Conservation (phyloP, 2,797 vertebrate genomes). For the Pseudochirops cupreus region DNA sequence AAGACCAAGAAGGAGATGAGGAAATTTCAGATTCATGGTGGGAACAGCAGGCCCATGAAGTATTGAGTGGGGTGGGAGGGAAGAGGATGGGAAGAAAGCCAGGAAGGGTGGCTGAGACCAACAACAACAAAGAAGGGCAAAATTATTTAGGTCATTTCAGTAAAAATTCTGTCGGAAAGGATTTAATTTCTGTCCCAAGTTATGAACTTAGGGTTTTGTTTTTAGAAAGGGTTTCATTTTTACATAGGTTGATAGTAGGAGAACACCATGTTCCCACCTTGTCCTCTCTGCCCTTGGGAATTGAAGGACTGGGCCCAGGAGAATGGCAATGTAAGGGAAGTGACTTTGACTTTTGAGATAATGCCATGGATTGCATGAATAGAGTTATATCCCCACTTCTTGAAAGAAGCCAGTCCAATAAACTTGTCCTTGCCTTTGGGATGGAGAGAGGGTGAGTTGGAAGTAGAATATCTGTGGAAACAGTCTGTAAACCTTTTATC, state of each 20-base stretch:
- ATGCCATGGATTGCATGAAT: background rate
- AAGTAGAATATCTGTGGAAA: background rate
- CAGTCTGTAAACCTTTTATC: background rate
- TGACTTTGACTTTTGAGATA: background rate
- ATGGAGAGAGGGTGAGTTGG: background rate
- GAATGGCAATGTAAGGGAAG: background rate
- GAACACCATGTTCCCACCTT: background rate
- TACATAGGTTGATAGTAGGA: background rate
- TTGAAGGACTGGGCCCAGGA: background rate
- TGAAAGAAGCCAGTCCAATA: background rate
- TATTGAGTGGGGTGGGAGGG: background rate
- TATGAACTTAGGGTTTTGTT: background rate
- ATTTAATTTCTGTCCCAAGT: background rate
- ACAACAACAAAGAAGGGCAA: background rate
- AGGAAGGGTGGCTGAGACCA: background rate
- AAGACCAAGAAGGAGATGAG: background rate
- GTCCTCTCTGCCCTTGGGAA: background rate
- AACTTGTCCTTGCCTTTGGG: background rate
- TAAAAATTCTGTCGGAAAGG: background rate
- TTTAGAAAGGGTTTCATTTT: background rate
- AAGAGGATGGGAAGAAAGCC: background rate
- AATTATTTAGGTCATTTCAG: background rate
- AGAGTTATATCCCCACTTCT: background rate
- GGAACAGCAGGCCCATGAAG: background rate
- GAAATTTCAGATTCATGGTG: constrained; percentile 8